These are phyloP conservation scores for Malurus leucopterus DNA, from an alignment of 2,797 vertebrate species.

Conservation along the genomic window DNA sequence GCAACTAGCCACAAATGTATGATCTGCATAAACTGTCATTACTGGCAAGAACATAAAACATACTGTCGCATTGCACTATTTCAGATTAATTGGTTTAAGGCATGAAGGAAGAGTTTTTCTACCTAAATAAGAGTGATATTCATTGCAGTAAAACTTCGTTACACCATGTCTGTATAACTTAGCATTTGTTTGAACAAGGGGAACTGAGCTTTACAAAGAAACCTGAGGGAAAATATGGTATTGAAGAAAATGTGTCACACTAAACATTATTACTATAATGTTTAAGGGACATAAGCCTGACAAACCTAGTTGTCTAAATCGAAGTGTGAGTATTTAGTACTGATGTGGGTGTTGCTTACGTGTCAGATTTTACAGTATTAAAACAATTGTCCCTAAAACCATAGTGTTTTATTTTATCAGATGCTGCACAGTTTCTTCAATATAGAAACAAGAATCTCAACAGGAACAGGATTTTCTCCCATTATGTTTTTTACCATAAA, in stretches of 20 bases:
- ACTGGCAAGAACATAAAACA: neutral
- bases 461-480: neutral
- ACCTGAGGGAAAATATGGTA: neutral
- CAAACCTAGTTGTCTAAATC: neutral
- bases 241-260: neutral
- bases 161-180: neutral
- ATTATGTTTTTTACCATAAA: neutral
- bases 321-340: neutral
- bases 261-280: neutral
- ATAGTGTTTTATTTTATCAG: neutral
- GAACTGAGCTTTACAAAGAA: neutral
- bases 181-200: constrained; percentile 19
- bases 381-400: neutral
- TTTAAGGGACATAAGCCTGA: neutral
- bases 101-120: constrained; percentile 23
- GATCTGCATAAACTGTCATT: neutral
- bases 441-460: neutral
- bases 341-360: neutral
- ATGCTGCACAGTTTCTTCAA: neutral
- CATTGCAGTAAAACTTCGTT: constrained; percentile 19
- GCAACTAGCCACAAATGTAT: neutral
- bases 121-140: constrained; percentile 24
- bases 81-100: constrained; percentile 37
- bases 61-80: neutral
- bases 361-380: neutral